Conservation (phyloP, 2,797 vertebrate genomes). For the Sebastes steindachneri region DNA sequence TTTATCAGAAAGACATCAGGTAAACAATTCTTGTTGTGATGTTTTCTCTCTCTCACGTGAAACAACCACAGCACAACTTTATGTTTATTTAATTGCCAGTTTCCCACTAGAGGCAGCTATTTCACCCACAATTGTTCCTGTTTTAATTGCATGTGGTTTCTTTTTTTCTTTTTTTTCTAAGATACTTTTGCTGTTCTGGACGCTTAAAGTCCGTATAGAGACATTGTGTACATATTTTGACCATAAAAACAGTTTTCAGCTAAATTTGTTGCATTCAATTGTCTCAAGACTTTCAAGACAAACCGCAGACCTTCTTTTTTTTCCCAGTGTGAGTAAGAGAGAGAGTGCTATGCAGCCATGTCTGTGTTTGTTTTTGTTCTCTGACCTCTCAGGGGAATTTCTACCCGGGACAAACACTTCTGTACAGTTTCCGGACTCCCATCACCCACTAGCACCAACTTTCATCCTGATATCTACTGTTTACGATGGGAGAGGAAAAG, state of each 20-base stretch:
- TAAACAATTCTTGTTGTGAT: neutral
- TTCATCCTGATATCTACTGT: slow-evolving; percentile 3
- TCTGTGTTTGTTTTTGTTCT: slow-evolving; percentile 14
- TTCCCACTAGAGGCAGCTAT: neutral
- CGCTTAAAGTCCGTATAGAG: too few relatives aligned
- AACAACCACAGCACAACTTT: neutral
- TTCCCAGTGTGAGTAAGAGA: neutral
- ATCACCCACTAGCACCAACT: neutral
- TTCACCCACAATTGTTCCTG: neutral
- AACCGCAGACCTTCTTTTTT: neutral
- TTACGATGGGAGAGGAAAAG: slow-evolving; percentile 6
- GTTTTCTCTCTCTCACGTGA: neutral
- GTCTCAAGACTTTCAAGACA: neutral
- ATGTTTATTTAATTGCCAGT: neutral
- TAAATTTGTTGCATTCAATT: neutral
- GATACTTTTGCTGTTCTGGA: neutral
- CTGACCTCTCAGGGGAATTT: slow-evolving; percentile 31
- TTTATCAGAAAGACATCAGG: neutral
- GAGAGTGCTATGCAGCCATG: neutral
- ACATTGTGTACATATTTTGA: neutral
- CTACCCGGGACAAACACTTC: slow-evolving; percentile 3
- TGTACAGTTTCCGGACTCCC: slow-evolving; percentile 10
- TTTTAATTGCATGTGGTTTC: neutral
- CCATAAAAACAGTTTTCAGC: neutral
- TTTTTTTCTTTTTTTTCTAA: neutral